Evolutionary conservation across 64 coral and sea anemone genomes (phyloP).

Genomic region (Anthopleura sola): DNA sequence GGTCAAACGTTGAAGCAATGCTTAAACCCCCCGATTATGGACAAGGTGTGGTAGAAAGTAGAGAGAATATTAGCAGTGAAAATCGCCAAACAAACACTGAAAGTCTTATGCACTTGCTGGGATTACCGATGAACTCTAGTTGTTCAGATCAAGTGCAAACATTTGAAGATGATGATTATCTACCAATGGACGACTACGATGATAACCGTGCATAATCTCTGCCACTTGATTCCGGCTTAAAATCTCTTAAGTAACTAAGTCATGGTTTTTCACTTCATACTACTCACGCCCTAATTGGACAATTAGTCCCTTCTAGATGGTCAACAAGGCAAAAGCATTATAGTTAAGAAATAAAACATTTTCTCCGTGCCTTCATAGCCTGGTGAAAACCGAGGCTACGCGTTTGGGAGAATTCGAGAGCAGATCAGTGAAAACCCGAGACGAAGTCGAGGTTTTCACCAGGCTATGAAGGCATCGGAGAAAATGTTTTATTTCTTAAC

Average conservation of each 20-base stretch:
- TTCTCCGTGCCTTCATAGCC: no score
- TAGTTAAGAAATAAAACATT: no score
- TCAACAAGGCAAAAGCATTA: no score
- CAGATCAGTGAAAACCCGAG: no score
- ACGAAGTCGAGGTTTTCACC: no score
- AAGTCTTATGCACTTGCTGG: not conserved
- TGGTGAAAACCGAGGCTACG: no score
- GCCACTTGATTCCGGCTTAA: not conserved
- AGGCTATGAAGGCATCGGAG: no score
- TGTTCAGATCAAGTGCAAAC: not conserved
- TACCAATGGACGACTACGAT: not conserved
- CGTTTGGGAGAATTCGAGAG: no score
- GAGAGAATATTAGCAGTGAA: not conserved
- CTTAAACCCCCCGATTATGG: not conserved
- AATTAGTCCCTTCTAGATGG: no score
- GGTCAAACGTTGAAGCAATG: not conserved
- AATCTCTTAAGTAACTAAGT: not conserved
- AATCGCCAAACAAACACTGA: not conserved
- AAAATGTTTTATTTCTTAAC: no score
- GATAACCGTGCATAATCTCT: not conserved
- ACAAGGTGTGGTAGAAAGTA: not conserved
- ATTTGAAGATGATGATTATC: not conserved
- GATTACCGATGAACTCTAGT: not conserved
- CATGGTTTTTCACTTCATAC: not conserved
- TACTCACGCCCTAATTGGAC: no score